Conservation (phyloP, 2,113 vertebrate genomes). For the Rhipidura dahli region DNA sequence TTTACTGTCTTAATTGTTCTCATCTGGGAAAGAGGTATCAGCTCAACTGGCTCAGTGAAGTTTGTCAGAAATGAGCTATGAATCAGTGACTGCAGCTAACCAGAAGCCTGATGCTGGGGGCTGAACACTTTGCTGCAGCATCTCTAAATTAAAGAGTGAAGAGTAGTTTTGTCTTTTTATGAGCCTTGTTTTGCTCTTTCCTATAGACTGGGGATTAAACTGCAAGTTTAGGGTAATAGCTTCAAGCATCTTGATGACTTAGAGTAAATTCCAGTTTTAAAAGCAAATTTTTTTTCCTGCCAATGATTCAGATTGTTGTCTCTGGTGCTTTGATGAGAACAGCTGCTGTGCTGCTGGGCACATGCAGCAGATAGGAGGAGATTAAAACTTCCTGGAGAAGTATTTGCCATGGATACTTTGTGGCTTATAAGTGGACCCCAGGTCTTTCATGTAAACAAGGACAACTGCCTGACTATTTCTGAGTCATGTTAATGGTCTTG, state of each 20-base stretch:
- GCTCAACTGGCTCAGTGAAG: not conserved
- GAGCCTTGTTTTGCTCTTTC: not conserved
- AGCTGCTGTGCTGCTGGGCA: not conserved
- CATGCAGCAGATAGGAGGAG: not conserved
- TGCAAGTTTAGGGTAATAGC: not conserved
- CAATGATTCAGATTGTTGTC: not conserved
- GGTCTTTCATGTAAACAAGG: not conserved
- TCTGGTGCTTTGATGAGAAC: not conserved
- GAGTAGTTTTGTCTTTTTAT: not conserved
- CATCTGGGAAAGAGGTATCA: slow-evolving; percentile 18
- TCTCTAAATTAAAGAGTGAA: not conserved
- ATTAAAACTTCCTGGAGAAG: not conserved
- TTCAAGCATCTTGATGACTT: not conserved
- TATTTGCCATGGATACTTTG: not conserved
- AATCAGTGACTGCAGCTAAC: not conserved
- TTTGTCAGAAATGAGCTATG: slow-evolving; percentile 30
- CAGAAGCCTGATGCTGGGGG: not conserved
- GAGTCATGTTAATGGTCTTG: not conserved
- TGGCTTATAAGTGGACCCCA: not conserved
- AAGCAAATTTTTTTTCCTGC: not conserved
- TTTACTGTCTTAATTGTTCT: slow-evolving; percentile 50
- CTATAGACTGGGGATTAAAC: not conserved
- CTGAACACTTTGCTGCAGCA: not conserved
- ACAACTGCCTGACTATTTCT: not conserved
- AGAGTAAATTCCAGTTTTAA: not conserved